Base-by-base conservation (phyloP, 1,140 invertebrate genomes). In the Lerema accius region DNA sequence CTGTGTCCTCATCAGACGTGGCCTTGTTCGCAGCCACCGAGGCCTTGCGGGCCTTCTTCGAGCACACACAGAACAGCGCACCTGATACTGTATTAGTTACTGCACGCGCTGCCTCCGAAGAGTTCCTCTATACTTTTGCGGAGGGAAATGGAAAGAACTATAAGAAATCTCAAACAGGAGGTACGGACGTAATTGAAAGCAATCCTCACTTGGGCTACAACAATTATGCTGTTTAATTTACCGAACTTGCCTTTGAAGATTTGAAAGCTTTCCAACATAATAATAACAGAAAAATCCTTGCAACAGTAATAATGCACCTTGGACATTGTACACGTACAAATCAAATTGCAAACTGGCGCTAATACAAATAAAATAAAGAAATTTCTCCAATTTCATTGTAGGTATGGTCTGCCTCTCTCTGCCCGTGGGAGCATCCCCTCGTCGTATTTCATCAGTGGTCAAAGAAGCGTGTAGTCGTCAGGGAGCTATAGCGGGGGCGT, bases 1-100 rank as follows among this genome's bases (percentile, higher is more conserved):
- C 94, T 1, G 93, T 95, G 0, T 92, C 94, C 0, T 93, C 94
- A 19, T 94, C 94, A 0, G 95, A 96, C 69, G 92, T 96, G 6
- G 87, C 94, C 0, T 81, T 96, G 1, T 92, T 92, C 10, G 93
- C 94, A 1, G 90, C 92, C 4, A 93, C 94, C 0, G 93, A 93
- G 58, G 92, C 93, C 0, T 72, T 96, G 1, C 92, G 93, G 16
- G 92, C 94, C 15, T 95, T 94, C 77, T 95, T 95, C 58, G 82
- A 87, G 26, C 90, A 92, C 7, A 82, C 92, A 0, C 89, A 92
- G 5, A 74, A 91, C 26, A 73, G 80, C 6, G 82, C 92, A 4
- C 94, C 93, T 0, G 87, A 92, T 0, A 79, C 82, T 2, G 90
- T 94, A 6, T 79, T 94, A 1, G 89, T 93, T 1, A 94, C 93